phyloP scores from a whole-genome alignment of 2,113 vertebrate species.

The Nansenia antarctica region DNA sequence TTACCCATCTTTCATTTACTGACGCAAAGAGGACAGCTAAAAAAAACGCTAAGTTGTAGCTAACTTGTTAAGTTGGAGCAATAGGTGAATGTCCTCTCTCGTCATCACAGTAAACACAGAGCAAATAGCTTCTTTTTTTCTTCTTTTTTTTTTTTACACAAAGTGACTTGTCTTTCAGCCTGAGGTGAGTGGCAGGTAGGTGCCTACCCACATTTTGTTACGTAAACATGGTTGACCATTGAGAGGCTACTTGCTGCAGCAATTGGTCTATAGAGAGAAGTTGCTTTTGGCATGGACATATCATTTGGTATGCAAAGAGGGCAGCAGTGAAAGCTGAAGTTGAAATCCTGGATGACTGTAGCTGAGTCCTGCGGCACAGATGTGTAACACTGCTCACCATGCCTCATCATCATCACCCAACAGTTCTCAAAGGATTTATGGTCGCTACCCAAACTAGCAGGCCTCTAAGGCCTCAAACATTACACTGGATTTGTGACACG shows the following conservation, averaged over 20 bases:
- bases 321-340: conserved; percentile 15
- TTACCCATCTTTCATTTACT: not conserved
- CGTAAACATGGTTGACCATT: not conserved
- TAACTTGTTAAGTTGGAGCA: conserved; percentile 7
- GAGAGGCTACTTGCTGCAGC: not conserved
- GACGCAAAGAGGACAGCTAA: not conserved
- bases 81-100: not conserved
- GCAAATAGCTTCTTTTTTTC: not conserved
- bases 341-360: conserved; percentile 24
- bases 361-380: conserved; percentile 4
- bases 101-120: not conserved
- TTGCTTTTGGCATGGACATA: not conserved
- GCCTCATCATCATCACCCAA: not conserved
- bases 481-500: no score
- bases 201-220: not conserved
- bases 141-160: not conserved
- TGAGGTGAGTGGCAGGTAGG: not conserved
- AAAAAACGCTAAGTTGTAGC: not conserved
- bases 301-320: conserved; percentile 7
- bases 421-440: no score
- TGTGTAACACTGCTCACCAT: not conserved
- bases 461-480: no score
- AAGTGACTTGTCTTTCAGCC: not conserved
- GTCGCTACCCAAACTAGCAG: no score
- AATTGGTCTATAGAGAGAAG: not conserved